Base-by-base conservation (phyloP, 2,113 vertebrate genomes). In the Heteronetta atricapilla region DNA sequence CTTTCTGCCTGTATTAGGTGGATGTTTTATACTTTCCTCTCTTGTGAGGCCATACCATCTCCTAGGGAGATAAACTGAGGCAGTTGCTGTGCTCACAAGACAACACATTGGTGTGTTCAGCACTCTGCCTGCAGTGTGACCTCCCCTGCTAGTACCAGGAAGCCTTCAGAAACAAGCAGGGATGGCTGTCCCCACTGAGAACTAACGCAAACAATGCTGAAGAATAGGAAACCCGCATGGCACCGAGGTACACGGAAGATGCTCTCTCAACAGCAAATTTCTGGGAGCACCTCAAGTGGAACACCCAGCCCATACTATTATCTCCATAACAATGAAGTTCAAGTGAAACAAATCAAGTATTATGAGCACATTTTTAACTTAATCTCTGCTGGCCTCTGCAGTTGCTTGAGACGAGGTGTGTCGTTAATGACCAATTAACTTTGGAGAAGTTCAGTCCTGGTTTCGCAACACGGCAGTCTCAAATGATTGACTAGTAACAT, bases 301-400 rank as follows among this genome's bases (percentile, higher is more conserved):
- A 50, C 7, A 55, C 8, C 3, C 4, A 0, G 0, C 1, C 11
- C 21, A 6, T 25, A 56, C 12, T 2, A 4, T 19, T 19, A 76
- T 7, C 12, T 59, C n/a, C 36, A 58, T 33, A 59, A 59, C 42
- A 28, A 15, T 38, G 29, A 73, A 55, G 23, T 36, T n/a, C 3
- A 62, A 14, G 29, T 13, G 3, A 69, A 90, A 60, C 2, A 36
- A 50, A 87, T 4, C 4, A 62, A 38, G 8, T 48, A 64, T n/a
- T n/a, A 73, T 19, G 6, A 80, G 4, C 15, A 48, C 10, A 13
- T 36, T 36, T 53, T 4, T 22, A 1, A 63, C 46, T 42, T 59
- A n/a, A 82, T 2, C 25, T 72, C n/a, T 50, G 6, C n/a, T 87
- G 42, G 33, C 52, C 0, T 36, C 16, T 56, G 42, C 25, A 42